A percentile compares a stretch with the other conserved stretches of the same genome.
These are phyloP conservation scores for Gavia stellata DNA, from an alignment of 2,113 vertebrate species.

Conservation along the genomic window DNA sequence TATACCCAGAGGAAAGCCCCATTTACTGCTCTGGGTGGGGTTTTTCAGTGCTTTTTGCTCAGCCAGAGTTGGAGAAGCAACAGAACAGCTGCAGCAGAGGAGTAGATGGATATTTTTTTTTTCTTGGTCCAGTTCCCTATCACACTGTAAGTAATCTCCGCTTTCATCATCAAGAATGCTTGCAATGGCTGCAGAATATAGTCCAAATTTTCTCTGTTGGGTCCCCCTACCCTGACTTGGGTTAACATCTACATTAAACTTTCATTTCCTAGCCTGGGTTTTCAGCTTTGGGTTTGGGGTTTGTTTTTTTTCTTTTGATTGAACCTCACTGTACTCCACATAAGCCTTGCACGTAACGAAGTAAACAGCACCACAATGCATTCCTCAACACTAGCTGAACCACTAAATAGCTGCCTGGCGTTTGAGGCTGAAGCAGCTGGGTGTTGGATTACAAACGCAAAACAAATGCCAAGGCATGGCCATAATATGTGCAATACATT, in stretches of 20 bases:
- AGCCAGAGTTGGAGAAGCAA: conserved; percentile 19
- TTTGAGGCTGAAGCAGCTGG: conserved; percentile 52
- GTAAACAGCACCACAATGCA: conserved; percentile 55
- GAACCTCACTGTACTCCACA: background rate
- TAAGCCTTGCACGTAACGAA: background rate
- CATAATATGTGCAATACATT: conserved; percentile 15
- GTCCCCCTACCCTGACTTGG: background rate
- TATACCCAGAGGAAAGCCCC: background rate
- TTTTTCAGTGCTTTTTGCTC: background rate
- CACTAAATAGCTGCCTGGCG: conserved; percentile 47
- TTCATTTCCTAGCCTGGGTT: background rate
- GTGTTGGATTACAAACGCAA: conserved; percentile 57
- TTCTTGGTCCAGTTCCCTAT: conserved; percentile 38
- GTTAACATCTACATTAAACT: background rate
- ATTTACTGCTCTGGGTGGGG: background rate
- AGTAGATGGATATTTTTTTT: background rate
- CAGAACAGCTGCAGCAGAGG: conserved; percentile 50
- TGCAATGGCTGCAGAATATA: background rate
- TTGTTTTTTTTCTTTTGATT: background rate
- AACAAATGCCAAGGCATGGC: conserved; percentile 60
- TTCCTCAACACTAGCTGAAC: conserved; percentile 47
- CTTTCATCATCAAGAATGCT: conserved; percentile 41
- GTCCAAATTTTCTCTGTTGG: background rate
- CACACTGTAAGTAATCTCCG: conserved; percentile 27
- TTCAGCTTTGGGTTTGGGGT: background rate